Evolutionary conservation across 2,888 invertebrate genomes (phyloP), one percentile per base, ranked within the genome.

Genomic region (Palloptera scutellata): DNA sequence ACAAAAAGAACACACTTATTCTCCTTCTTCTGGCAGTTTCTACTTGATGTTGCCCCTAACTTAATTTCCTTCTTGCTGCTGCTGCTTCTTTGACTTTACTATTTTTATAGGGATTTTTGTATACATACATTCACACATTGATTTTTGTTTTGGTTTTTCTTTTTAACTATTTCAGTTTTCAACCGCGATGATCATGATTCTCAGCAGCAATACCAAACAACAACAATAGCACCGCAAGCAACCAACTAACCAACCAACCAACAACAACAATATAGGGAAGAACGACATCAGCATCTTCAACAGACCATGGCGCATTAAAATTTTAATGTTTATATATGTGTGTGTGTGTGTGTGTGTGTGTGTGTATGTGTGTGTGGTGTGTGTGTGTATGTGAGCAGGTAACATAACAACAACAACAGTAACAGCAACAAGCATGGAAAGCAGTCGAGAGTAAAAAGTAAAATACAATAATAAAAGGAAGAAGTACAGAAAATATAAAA

Each of bases 271-370:
- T 6, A 58, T 20, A 20, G 40, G 10, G 6, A 30, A 20, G 40
- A 41, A 30, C 42, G 13, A 13, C 58, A 58, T 40, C 58, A 62
- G 51, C 71, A 71, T 71, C 70, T 69, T 69, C 72, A 71, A 68
- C 70, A 72, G 73, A 74, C 73, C 73, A 69, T 74, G 67, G 71
- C 72, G 69, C 70, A 62, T 69, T 64, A 66, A 68, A 62, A 61
- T 62, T 68, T 52, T 73, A 30, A 30, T 72, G 65, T 45, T 65
- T 65, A 55, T 60, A 43, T n/a, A 6, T 4, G 30, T 30, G 30
- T 4, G 30, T 30, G 20, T 19, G 41, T 17, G 6, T 3, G 4
- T 61, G 61, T 61, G 30, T 13, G 59, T 17, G 57, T 42, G 11
- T 11, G 10, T 13, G 20, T 15, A 13, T 15, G 15, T 12, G 15